Conservation (phyloP, 2,888 invertebrate genomes). For the Tortricodes alternella region DNA sequence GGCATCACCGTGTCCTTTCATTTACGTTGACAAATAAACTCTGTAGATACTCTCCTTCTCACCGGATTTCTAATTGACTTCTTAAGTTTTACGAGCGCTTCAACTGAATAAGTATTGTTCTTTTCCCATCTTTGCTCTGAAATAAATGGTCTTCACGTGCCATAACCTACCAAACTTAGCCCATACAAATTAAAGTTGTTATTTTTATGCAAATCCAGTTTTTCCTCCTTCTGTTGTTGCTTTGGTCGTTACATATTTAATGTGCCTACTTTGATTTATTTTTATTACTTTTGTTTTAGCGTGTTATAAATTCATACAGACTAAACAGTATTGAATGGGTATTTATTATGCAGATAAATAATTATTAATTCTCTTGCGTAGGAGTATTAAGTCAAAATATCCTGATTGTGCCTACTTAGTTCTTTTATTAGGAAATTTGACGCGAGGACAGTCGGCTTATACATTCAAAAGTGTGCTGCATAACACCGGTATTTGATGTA, state of each 20-base stretch:
- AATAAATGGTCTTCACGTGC: background rate
- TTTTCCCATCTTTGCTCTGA: background rate
- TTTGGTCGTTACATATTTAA: conserved; percentile 18
- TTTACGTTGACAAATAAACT: conserved; percentile 12
- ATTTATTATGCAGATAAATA: conserved; percentile 23
- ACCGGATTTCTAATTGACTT: conserved; percentile 3
- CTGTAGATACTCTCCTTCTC: conserved; percentile 17
- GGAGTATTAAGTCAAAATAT: conserved; percentile 20
- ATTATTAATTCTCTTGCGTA: conserved; percentile 22
- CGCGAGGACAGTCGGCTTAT: too few relatives aligned
- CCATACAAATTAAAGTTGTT: background rate
- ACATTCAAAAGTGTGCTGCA: too few relatives aligned
- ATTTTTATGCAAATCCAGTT: conserved; percentile 21
- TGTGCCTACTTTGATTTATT: conserved; percentile 22
- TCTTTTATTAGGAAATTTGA: too few relatives aligned
- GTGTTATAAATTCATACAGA: conserved; percentile 19
- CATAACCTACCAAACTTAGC: background rate
- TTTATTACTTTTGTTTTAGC: conserved; percentile 8
- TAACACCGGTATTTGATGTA: too few relatives aligned
- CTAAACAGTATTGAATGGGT: conserved; percentile 5
- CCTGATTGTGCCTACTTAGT: background rate
- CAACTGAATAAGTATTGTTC: background rate
- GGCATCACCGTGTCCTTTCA: conserved; percentile 33
- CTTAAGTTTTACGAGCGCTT: background rate
- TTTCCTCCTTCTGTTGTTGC: conserved; percentile 9